Evolutionary conservation across 2,888 invertebrate species (phyloP), one percentile per base, ranked within the genome.

Genomic region (Yponomeuta malinellus): DNA sequence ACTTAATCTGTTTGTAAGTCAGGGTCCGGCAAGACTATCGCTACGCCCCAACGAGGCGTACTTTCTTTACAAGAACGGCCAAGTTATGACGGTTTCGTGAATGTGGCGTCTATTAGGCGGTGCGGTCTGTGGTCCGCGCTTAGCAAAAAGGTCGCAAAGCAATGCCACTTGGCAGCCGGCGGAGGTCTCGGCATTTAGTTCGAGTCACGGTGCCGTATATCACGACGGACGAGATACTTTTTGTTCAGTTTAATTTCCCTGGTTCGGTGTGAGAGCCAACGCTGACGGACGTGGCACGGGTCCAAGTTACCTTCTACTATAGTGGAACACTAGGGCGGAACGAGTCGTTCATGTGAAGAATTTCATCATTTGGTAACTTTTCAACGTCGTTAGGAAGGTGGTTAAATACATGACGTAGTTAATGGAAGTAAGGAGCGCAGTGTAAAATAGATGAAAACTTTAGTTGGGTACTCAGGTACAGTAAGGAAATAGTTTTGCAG

Each of bases 341-440:
- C 78, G 78, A 75, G 12, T 15, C 52, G 52, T 12, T 74, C 72
- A 74, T 59, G 67, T 48, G 75, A 81, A 81, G 87, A 88, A 89
- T 89, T 88, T 86, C 83, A 88, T 88, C 87, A 89, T 84, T 70
- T 82, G 80, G 83, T 84, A 87, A 59, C 52, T 59, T 12, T 43
- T 43, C 43, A 43, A 15, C 52, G 15, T 15, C 15, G 15, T 59
- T 3, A 59, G 52, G 2, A 2, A 59, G 15, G 12, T 59, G 15
- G 52, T 59, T 59, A 15, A 15, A 59, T 59, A 5, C 12, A 59
- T 59, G 52, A 2, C 4, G 52, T 15, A 15, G 15, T 59, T 15
- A 43, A 43, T 1, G 43, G 8, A 2, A 2, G 37, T 5, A 43
- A 43, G 43, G 43, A 43, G 9, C 43, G 43, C 9, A 43, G 6